Evolutionary conservation across 2,888 invertebrate species (phyloP).

Genomic region (Rotaria macrura): DNA sequence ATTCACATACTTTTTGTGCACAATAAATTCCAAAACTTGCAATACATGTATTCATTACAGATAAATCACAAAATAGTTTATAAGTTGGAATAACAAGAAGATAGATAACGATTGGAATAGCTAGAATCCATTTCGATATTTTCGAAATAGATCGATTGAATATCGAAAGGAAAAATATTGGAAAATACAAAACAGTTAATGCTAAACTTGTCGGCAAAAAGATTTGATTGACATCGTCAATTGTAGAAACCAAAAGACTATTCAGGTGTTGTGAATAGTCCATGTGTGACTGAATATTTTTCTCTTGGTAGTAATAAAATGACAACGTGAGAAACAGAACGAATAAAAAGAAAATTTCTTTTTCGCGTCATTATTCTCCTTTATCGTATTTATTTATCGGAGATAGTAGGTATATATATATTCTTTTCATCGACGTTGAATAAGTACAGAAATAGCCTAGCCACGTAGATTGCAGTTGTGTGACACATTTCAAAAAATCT

Average conservation of each 20-base stretch:
- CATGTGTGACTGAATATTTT: background rate
- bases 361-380: background rate
- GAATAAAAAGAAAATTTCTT: background rate
- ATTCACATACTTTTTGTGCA: background rate
- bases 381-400: background rate
- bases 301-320: background rate
- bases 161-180: background rate
- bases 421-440: too few species aligned
- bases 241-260: background rate
- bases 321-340: too few species aligned
- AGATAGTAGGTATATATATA: too few species aligned
- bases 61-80: background rate
- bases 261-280: background rate
- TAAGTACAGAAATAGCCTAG: too few species aligned
- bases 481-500: too few species aligned
- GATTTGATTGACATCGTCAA: background rate
- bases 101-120: background rate
- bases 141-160: background rate
- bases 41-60: background rate
- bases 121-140: background rate
- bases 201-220: background rate
- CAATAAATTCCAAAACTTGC: background rate
- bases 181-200: background rate
- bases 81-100: background rate
- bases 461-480: too few species aligned